These are phyloP conservation scores for Blennius ocellaris DNA, from an alignment of 2,113 vertebrate species.

Conservation along the genomic window DNA sequence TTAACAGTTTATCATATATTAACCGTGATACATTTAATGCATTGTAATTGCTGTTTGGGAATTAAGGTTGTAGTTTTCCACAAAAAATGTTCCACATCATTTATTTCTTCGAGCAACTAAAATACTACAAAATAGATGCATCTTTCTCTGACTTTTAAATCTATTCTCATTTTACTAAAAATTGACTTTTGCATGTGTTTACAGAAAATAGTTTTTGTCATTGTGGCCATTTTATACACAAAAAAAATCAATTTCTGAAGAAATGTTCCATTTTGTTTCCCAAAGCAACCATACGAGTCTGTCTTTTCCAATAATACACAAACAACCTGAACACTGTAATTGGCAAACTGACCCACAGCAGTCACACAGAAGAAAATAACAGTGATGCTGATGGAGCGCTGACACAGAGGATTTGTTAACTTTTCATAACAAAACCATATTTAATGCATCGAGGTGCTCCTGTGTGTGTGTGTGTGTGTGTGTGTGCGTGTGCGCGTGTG, in stretches of 20 bases:
- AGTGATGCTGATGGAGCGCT: background rate
- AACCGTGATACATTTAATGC: too few species aligned
- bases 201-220: constrained; percentile 6
- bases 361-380: background rate
- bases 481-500: too few species aligned
- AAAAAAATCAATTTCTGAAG: constrained; percentile 36
- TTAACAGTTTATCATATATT: too few species aligned
- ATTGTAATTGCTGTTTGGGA: too few species aligned
- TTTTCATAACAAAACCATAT: constrained; percentile 31
- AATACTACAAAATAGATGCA: too few species aligned
- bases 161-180: too few species aligned
- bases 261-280: constrained; percentile 12
- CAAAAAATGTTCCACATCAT: too few species aligned
- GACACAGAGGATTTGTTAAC: constrained; percentile 7
- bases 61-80: too few species aligned
- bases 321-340: constrained; percentile 14
- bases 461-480: constrained; percentile 6
- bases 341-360: constrained; percentile 1
- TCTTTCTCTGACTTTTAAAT: too few species aligned
- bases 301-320: background rate
- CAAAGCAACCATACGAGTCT: background rate
- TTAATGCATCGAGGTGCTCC: constrained; percentile 22
- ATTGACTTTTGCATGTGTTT: too few species aligned
- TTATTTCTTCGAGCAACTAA: too few species aligned
- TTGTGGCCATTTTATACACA: constrained; percentile 13